These are phyloP conservation scores for Scelioninae gen. 1 DNA, from an alignment of 2,888 invertebrate species.

Conservation along the genomic window DNA sequence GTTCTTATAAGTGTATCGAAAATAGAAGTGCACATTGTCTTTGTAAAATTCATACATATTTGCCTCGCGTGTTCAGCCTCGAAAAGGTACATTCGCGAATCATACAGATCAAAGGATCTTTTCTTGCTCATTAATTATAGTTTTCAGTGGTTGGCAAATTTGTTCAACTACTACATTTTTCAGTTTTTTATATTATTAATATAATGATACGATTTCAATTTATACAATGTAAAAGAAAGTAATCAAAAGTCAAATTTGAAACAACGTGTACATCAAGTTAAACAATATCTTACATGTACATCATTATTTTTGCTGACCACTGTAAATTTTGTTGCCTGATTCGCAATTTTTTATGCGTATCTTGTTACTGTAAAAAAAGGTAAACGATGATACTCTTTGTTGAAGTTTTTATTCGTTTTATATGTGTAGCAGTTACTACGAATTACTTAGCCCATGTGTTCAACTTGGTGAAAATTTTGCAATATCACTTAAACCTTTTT, in stretches of 20 bases:
- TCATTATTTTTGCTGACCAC: conserved; percentile 18
- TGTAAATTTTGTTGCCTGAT: conserved; percentile 45
- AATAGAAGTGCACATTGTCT: conserved; percentile 30
- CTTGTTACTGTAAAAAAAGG: conserved; percentile 41
- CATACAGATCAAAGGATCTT: conserved; percentile 13
- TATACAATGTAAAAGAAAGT: too few species aligned
- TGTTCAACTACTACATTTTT: background rate
- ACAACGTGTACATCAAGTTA: background rate
- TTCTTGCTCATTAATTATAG: conserved; percentile 55
- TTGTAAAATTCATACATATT: conserved; percentile 35
- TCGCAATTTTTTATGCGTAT: conserved; percentile 41
- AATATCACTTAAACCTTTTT: background rate
- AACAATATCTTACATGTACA: background rate
- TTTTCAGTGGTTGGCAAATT: conserved; percentile 37
- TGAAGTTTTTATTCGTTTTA: conserved; percentile 72
- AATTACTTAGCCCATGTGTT: conserved; percentile 30
- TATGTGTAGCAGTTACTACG: conserved; percentile 36
- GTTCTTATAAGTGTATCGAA: conserved; percentile 69
- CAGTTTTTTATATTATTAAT: too few species aligned
- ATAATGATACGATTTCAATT: too few species aligned
- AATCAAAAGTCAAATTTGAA: conserved; percentile 25
- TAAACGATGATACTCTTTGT: conserved; percentile 63
- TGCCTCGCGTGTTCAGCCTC: conserved; percentile 57
- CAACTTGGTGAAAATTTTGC: conserved; percentile 41
- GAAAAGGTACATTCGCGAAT: conserved; percentile 50